Evolutionary conservation across 2,888 invertebrate species (phyloP), one percentile per base, ranked within the genome.

Genomic region (Limenitis camilla): DNA sequence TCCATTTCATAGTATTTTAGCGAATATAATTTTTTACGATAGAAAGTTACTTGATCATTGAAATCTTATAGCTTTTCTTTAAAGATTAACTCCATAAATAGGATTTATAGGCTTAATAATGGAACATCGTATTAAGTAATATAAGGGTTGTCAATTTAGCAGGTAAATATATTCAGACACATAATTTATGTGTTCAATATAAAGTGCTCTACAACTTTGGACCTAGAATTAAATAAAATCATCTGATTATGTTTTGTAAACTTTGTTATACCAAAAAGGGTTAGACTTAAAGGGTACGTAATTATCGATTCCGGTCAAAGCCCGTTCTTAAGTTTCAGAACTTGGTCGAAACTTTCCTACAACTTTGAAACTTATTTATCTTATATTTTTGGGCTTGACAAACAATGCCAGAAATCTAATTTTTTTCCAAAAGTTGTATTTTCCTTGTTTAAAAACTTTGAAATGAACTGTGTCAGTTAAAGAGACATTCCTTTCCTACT

Each of bases 231-330:
- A 59, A 58, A 65, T 65, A 61, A 50, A 60, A 63, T 61, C 59
- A 61, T 68, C 59, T 65, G 61, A 60, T 69, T 47, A 42, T 53
- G 36, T 53, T 56, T 56, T 50, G 49, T 44, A 45, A 49, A 51
- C 47, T 50, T 40, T 35, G 39, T 46, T 51, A 51, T 48, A 33
- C 29, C 41, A 52, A 49, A 56, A 57, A 49, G 54, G 52, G 49
- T 54, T 38, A 54, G 44, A 48, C 40, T 40, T 54, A 45, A 51
- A 51, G 58, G 73, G 67, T 69, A 69, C 69, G 72, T 75, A 79
- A 80, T 81, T 79, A 78, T 74, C 69, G 71, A 80, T 79, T 75
- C 70, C 63, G 64, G 67, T 68, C 63, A 62, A 62, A 67, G 72
- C 71, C 70, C 74, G 70, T 71, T 65, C 58, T 52, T 56, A 53